A percentile compares a stretch with the other conserved stretches of the same genome.
phyloP scores from a whole-genome alignment of 1,140 invertebrate species.

The Drosophila melanogaster region DNA sequence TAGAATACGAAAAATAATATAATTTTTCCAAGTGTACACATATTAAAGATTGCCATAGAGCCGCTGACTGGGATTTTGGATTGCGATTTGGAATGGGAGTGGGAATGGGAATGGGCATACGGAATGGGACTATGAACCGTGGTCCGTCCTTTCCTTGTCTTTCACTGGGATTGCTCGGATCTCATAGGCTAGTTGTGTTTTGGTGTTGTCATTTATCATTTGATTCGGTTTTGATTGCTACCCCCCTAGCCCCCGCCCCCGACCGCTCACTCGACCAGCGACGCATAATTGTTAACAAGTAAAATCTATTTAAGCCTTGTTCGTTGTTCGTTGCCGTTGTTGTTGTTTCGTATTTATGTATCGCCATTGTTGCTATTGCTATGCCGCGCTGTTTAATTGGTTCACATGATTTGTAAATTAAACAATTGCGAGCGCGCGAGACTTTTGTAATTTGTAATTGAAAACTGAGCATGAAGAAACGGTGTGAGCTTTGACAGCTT shows the following conservation, averaged over 20 bases:
- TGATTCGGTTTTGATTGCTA: constrained; percentile 77
- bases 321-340: constrained; percentile 52
- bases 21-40: constrained; percentile 14
- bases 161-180: constrained; percentile 38
- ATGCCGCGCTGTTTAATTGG: constrained; percentile 73
- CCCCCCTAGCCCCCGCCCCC: constrained; percentile 34
- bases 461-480: constrained; percentile 76
- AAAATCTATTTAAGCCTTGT: constrained; percentile 82
- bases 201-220: constrained; percentile 83
- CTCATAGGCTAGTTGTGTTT: constrained; percentile 74
- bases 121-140: constrained; percentile 10
- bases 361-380: too few species aligned
- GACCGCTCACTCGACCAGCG: constrained; percentile 1
- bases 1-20: not conserved
- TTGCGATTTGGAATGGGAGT: constrained; percentile 30
- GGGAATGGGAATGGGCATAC: constrained; percentile 7
- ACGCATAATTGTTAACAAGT: constrained; percentile 80
- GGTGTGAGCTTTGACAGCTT: constrained; percentile 75
- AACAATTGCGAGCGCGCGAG: constrained; percentile 75
- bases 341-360: not conserved
- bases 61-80: constrained; percentile 31
- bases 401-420: constrained; percentile 84
- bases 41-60: constrained; percentile 37
- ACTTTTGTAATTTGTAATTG: constrained; percentile 78
- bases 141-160: constrained; percentile 15